Base-by-base conservation (phyloP, 1,140 invertebrate species). In the Drosophila albomicans region DNA sequence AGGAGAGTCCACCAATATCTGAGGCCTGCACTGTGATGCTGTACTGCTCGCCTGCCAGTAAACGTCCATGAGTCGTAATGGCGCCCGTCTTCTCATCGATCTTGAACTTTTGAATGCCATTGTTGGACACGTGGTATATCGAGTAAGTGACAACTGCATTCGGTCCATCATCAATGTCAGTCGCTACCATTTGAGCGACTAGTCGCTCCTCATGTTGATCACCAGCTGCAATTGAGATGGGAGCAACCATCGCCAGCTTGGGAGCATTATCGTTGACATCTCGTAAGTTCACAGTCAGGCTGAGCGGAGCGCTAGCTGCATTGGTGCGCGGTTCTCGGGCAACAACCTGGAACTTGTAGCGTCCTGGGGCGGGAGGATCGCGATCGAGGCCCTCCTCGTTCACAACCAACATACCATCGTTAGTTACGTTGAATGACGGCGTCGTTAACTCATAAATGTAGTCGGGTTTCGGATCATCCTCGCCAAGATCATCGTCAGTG, bases 91-190 rank as follows among this genome's bases (percentile, higher is more conserved):
- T 94, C n/a, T 96, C 94, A 87, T 98, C 95, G 73, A 98, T 97
- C 78, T 95, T 95, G 85, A 98, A 98, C 91, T 97, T 97, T 57
- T 95, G 96, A 38, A 94, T 94, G 1, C 97, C 97, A 91, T 97
- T 98, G 91, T 98, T 98, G 41, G 97, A 97, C 3, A 98, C 96
- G 92, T 98, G 97, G 90, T 97, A 96, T 67, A 98, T 96, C 68
- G 95, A 95, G 93, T 98, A 98, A 5, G 95, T 95, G 54, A 98
- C 94, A 51, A 95, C 94, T 1, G 97, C 96, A 92, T 98, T 97
- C 66, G 96, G 95, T 43, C 96, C 97, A 79, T 96, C 95, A 89
- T 98, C 97, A 78, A 97, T 97, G 85, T 98, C 97, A 2, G 95
- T 95, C 0, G 97, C 97, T 80, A 95, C 93, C 45, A 98, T 96